Evolutionary conservation across 2,797 vertebrate genomes (phyloP).

Genomic region (Oreortyx pictus): DNA sequence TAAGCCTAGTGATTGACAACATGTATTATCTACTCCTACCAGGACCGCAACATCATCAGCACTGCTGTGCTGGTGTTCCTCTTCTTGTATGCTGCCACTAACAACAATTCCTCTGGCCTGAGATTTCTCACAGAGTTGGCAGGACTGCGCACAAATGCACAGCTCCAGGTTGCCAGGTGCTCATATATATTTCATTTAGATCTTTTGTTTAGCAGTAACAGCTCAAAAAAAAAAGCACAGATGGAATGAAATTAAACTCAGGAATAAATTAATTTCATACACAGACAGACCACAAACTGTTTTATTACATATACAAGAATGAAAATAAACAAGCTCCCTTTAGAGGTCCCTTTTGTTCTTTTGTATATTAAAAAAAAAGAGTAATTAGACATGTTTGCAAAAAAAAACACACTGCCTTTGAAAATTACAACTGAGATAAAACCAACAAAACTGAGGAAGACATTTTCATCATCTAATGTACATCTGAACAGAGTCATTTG

Average conservation of each 20-base stretch:
- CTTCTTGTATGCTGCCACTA: not conserved
- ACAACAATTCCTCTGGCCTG: not conserved
- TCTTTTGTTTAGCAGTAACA: constrained; percentile 41
- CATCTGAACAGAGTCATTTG: not conserved
- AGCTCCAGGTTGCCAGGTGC: constrained; percentile 15
- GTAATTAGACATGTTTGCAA: not conserved
- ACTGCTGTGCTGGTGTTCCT: not conserved
- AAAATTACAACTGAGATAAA: constrained; percentile 4
- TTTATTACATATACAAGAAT: constrained; percentile 15
- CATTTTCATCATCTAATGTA: not conserved
- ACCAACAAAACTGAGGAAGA: not conserved
- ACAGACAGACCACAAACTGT: not conserved
- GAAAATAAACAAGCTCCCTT: constrained; percentile 2
- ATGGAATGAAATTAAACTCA: constrained; percentile 39
- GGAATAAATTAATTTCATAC: constrained; percentile 42
- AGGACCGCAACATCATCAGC: not conserved
- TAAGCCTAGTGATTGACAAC: not conserved
- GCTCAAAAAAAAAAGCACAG: constrained; percentile 50
- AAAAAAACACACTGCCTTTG: not conserved
- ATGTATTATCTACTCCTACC: not conserved
- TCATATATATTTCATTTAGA: constrained; percentile 13
- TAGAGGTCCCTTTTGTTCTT: not conserved
- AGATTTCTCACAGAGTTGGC: not conserved
- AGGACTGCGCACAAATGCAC: not conserved
- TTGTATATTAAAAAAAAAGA: not conserved